Conservation (phyloP, 2,797 vertebrate genomes). For the Parauchenoglanis punctatus region DNA sequence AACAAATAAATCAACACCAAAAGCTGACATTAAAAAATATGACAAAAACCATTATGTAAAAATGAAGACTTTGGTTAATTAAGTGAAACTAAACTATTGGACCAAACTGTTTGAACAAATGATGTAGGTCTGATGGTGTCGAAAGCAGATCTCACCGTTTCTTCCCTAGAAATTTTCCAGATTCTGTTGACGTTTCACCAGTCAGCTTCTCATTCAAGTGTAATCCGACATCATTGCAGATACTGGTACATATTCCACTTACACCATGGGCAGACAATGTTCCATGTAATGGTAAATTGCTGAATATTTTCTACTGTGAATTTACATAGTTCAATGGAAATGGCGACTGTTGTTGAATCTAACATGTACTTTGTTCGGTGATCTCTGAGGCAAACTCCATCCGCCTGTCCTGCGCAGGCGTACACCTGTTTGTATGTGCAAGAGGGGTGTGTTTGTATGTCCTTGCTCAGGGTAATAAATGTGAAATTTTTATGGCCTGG, state of each 20-base stretch:
- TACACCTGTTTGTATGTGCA: conserved; percentile 46
- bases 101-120: background rate
- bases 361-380: conserved; percentile 76
- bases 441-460: conserved; percentile 15
- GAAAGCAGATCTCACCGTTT: conserved; percentile 51
- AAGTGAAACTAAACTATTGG: too few species aligned
- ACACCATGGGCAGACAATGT: background rate
- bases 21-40: background rate
- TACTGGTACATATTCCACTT: background rate
- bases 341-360: conserved; percentile 37
- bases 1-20: background rate
- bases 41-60: background rate
- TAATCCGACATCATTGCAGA: conserved; percentile 52
- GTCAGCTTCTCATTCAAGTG: conserved; percentile 57
- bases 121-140: background rate
- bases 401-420: conserved; percentile 61
- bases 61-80: background rate
- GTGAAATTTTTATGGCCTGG: conserved; percentile 38
- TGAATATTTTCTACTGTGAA: background rate
- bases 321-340: conserved; percentile 21
- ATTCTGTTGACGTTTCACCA: background rate
- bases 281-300: background rate
- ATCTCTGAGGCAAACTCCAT: conserved; percentile 64
- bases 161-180: conserved; percentile 62
- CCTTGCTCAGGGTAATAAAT: conserved; percentile 57